A percentile compares a stretch with the other conserved stretches of the same genome.
phyloP scores from a whole-genome alignment of 2,113 vertebrate species.

The Corapipo altera region DNA sequence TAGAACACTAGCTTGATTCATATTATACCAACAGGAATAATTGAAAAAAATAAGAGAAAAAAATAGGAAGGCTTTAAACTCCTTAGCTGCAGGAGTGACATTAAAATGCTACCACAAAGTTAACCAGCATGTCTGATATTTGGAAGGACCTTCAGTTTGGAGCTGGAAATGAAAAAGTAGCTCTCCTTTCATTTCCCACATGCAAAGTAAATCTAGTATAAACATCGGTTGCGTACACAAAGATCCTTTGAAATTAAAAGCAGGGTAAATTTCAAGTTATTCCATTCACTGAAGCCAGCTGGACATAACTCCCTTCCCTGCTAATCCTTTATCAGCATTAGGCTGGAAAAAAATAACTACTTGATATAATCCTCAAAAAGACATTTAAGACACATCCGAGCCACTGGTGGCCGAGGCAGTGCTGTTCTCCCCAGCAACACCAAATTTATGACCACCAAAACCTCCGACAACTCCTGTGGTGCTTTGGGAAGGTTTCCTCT shows the following conservation, averaged over 20 bases:
- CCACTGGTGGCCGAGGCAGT: neutral
- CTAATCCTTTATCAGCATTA: neutral
- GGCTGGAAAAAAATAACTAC: neutral
- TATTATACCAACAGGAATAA: neutral
- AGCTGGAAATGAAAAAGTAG: neutral
- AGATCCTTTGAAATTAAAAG: conserved; percentile 39
- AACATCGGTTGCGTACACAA: neutral
- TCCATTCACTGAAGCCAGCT: neutral
- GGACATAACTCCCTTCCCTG: neutral
- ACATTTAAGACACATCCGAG: neutral
- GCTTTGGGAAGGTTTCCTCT: neutral
- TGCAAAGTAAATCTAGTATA: neutral
- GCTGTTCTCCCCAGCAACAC: neutral
- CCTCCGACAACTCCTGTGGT: neutral
- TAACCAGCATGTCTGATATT: neutral
- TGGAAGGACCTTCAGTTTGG: neutral
- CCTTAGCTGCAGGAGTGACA: neutral
- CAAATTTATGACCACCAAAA: neutral
- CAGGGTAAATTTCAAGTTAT: conserved; percentile 18
- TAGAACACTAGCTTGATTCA: neutral
- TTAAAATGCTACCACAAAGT: neutral
- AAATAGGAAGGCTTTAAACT: neutral
- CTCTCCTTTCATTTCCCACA: conserved; percentile 1
- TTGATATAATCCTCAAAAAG: neutral
- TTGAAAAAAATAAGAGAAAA: neutral